Conservation (phyloP, 37 sponge, comb jelly and placozoan species). For the Crambe crambe region DNA sequence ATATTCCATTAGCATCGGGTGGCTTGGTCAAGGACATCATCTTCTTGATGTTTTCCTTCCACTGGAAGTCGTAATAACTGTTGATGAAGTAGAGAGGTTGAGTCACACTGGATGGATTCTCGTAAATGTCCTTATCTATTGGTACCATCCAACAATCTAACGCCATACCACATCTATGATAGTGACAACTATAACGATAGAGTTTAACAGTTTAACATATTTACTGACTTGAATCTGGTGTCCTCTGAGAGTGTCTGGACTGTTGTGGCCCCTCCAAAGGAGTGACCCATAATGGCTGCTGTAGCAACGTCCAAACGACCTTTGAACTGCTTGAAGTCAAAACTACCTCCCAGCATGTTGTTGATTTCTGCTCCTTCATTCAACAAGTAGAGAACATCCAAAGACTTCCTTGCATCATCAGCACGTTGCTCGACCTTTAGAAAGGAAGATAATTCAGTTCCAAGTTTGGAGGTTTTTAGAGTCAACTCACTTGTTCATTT, state of each 20-base stretch:
- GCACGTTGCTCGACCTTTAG: constrained; percentile 6
- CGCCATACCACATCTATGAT: constrained; percentile 74
- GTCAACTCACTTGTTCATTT: constrained; percentile 46
- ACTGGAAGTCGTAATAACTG: constrained; percentile 60
- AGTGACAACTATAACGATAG: no score
- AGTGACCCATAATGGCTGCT: constrained; percentile 77
- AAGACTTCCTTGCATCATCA: constrained; percentile 6
- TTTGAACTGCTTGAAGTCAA: no score
- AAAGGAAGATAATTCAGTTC: no score
- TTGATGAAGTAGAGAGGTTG: no score
- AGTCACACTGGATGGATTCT: constrained; percentile 8
- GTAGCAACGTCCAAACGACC: no score
- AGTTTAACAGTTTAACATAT: no score
- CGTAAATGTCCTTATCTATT: constrained; percentile 35
- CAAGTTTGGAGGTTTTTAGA: no score
- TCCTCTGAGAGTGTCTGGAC: constrained; percentile 66
- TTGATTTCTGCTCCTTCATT: no score
- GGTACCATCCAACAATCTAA: constrained; percentile 76
- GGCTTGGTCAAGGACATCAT: constrained; percentile 47
- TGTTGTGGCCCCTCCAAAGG: constrained; percentile 76
- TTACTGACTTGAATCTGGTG: no score
- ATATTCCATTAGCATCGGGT: constrained; percentile 35
- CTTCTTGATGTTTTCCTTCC: constrained; percentile 43
- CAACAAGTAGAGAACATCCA: no score
- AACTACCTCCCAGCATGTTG: no score